Conservation (phyloP, 2,797 vertebrate genomes). For the Euthynnus affinis region DNA sequence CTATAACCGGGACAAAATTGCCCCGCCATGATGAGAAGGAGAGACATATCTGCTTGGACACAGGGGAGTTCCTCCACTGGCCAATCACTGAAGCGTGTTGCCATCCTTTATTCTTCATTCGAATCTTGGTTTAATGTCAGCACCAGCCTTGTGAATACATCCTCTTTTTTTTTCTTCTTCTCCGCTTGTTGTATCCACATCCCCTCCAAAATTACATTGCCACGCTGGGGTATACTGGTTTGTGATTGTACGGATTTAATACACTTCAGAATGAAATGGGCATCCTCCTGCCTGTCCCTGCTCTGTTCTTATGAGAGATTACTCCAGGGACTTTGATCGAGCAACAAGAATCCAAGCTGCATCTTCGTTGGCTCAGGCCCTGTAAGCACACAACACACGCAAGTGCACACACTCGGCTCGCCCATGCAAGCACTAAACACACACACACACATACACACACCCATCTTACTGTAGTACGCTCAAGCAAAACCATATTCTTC, state of each 20-base stretch:
- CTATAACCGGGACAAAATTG: constrained; percentile 80
- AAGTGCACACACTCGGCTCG: constrained; percentile 36
- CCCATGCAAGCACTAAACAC: constrained; percentile 18
- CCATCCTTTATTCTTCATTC: constrained; percentile 69
- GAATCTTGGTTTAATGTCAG: constrained; percentile 74
- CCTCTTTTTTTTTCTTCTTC: constrained; percentile 22
- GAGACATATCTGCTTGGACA: constrained; percentile 75
- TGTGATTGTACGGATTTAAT: constrained; percentile 74
- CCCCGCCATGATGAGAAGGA: constrained; percentile 75
- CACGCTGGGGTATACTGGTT: constrained; percentile 50
- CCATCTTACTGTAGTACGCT: constrained; percentile 31
- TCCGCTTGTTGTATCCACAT: constrained; percentile 51
- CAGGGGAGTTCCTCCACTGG: constrained; percentile 68
- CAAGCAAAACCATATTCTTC: constrained; percentile 41
- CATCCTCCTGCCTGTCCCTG: constrained; percentile 53
- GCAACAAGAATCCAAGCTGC: constrained; percentile 64
- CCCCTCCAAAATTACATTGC: constrained; percentile 58
- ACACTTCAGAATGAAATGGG: constrained; percentile 75
- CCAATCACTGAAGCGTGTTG: constrained; percentile 64
- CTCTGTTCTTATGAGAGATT: constrained; percentile 75
- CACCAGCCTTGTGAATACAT: constrained; percentile 65
- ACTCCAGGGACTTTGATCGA: constrained; percentile 74
- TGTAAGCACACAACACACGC: constrained; percentile 40
- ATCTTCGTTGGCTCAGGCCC: constrained; percentile 50
- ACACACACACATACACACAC: constrained; percentile 22